Percentiles rank a stretch among this genome's conserved stretches.
Conservation (phyloP, 2,888 invertebrate species). For the Chironomus riparius region DNA sequence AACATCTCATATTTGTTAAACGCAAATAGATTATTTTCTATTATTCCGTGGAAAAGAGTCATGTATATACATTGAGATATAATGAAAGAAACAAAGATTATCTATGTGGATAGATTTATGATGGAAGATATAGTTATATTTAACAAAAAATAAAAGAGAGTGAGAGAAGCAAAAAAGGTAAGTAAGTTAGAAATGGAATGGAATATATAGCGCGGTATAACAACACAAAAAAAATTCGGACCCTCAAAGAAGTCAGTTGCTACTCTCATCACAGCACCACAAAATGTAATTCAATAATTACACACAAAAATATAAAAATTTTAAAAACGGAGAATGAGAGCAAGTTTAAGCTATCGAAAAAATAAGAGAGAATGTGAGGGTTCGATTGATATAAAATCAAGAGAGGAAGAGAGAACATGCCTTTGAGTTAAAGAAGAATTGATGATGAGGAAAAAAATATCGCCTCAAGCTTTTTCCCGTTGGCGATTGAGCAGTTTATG, state of each 20-base stretch:
- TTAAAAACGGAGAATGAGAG: neutral
- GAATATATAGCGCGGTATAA: neutral
- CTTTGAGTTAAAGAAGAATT: neutral
- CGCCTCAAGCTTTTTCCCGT: constrained; percentile 16
- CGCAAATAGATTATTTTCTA: constrained; percentile 15
- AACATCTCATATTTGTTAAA: constrained; percentile 10
- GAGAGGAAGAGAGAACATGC: neutral
- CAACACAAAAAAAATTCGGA: neutral
- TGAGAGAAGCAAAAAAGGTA: neutral
- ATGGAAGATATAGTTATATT: neutral
- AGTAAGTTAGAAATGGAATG: neutral
- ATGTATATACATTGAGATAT: neutral
- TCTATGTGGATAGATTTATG: neutral
- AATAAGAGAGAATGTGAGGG: neutral
- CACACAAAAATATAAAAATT: neutral
- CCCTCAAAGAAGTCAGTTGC: neutral
- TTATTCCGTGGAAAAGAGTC: constrained; percentile 11
- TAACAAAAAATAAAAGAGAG: neutral
- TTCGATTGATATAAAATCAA: neutral
- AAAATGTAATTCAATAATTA: too few relatives aligned
- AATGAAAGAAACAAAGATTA: constrained; percentile 1
- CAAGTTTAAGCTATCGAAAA: neutral
- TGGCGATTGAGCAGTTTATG: constrained; percentile 13
- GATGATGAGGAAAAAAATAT: neutral
- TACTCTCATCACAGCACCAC: too few relatives aligned